A percentile compares a stretch with the other conserved stretches of the same genome.
phyloP scores from a whole-genome alignment of 2,797 vertebrate genomes.

The Cephalopachus bancanus region DNA sequence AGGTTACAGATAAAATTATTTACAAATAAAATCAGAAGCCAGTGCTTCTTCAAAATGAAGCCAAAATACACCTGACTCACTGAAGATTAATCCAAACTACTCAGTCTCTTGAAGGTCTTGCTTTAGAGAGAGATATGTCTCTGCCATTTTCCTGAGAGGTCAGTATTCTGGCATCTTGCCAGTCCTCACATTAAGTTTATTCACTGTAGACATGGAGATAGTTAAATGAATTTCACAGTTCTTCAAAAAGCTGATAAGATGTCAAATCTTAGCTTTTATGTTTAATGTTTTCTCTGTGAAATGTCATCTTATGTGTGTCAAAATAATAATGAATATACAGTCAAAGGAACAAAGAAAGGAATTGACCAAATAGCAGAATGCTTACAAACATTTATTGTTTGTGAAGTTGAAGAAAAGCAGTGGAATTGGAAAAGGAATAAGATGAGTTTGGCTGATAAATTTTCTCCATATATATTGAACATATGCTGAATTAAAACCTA shows the following conservation, averaged over 20 bases:
- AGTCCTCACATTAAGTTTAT: constrained; percentile 80
- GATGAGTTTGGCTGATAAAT: not conserved
- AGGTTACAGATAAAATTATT: constrained; percentile 38
- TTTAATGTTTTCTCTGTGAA: constrained; percentile 52
- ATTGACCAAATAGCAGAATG: not conserved
- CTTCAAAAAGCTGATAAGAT: not conserved
- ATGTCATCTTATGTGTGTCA: constrained; percentile 11
- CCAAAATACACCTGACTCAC: constrained; percentile 62
- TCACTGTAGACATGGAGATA: constrained; percentile 76
- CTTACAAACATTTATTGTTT: not conserved
- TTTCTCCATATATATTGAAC: not conserved
- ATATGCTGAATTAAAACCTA: constrained; percentile 7
- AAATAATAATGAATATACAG: constrained; percentile 55
- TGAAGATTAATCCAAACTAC: constrained; percentile 66
- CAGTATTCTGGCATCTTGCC: constrained; percentile 77
- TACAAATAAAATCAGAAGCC: constrained; percentile 83
- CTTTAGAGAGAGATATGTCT: constrained; percentile 54
- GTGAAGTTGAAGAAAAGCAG: constrained; percentile 23
- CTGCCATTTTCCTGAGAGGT: constrained; percentile 63
- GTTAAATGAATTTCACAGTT: constrained; percentile 63
- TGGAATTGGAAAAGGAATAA: not conserved
- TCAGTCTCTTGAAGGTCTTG: constrained; percentile 66
- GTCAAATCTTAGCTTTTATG: constrained; percentile 25
- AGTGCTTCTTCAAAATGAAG: constrained; percentile 65
- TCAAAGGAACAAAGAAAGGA: not conserved